phyloP scores from a whole-genome alignment of 2,888 invertebrate species.

The Rhagium mordax region DNA sequence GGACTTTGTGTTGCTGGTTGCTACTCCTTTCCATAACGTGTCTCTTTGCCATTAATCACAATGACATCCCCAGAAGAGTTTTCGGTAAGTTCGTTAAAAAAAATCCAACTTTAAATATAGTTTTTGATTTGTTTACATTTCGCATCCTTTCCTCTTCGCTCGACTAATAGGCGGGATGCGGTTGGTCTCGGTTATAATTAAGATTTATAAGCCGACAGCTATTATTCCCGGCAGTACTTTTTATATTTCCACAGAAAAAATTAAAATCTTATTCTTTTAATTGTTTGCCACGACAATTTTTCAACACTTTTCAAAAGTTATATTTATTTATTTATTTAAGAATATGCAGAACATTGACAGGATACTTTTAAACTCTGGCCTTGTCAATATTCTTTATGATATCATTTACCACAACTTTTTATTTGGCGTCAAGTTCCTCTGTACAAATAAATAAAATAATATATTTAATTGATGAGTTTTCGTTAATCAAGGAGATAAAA shows the following conservation, averaged over 20 bases:
- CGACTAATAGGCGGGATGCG: neutral
- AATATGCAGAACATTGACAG: neutral
- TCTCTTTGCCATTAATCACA: conserved; percentile 46
- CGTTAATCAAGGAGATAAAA: no score
- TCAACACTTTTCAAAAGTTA: neutral
- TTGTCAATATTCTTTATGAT: neutral
- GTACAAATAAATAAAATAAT: no score
- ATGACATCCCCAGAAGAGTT: conserved; percentile 44
- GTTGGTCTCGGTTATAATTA: conserved; percentile 43
- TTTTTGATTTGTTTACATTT: neutral
- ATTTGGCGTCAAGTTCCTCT: no score
- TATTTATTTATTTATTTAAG: neutral
- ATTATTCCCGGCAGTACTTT: conserved; percentile 6
- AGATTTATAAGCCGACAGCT: conserved; percentile 55
- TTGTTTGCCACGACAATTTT: no score
- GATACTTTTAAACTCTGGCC: neutral
- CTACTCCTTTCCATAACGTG: conserved; percentile 48
- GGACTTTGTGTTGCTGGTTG: conserved; percentile 49
- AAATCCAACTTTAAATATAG: neutral
- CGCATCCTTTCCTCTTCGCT: neutral
- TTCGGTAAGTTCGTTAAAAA: conserved; percentile 57
- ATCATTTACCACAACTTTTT: no score
- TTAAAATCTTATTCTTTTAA: neutral
- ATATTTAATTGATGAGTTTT: no score
- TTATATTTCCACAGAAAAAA: conserved; percentile 1